Conservation (phyloP, 1,140 invertebrate genomes). For the Dolichoris vasculosae region DNA sequence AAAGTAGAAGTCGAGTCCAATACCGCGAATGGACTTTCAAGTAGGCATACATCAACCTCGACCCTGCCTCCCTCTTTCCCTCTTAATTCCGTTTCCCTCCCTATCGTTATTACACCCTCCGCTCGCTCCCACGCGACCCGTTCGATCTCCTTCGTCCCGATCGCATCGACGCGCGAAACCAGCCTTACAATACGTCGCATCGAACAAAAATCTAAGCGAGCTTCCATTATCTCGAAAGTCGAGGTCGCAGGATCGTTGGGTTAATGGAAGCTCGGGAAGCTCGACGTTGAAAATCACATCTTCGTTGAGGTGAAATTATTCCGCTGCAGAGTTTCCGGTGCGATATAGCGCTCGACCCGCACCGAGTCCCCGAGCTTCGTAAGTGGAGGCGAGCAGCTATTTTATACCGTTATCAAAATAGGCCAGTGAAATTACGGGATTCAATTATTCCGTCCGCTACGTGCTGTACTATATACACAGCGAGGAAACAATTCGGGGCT, state of each 20-base stretch:
- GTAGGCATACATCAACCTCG: conserved; percentile 66
- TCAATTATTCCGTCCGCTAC: not conserved
- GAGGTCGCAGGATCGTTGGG: not conserved
- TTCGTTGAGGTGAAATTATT: not conserved
- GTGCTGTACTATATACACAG: not conserved
- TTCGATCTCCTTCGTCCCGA: not conserved
- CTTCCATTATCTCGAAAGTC: not conserved
- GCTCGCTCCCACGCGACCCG: no score
- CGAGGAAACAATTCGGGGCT: not conserved
- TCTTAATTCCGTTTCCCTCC: conserved; percentile 48
- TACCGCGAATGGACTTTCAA: conserved; percentile 71
- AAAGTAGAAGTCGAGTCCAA: conserved; percentile 58
- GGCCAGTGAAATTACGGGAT: conserved; percentile 6
- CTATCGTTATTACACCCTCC: not conserved
- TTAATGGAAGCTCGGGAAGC: not conserved
- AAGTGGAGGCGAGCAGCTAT: conserved; percentile 22
- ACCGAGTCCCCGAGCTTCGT: not conserved
- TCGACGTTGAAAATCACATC: conserved; percentile 29
- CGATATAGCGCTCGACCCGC: not conserved
- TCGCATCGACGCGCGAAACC: no score
- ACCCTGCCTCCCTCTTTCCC: conserved; percentile 51
- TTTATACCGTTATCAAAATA: conserved; percentile 30
- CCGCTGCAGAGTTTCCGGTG: not conserved
- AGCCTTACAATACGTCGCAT: not conserved
- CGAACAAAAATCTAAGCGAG: not conserved